phyloP scores from a whole-genome alignment of 2,113 vertebrate species.

The Tetraodon nigroviridis region DNA sequence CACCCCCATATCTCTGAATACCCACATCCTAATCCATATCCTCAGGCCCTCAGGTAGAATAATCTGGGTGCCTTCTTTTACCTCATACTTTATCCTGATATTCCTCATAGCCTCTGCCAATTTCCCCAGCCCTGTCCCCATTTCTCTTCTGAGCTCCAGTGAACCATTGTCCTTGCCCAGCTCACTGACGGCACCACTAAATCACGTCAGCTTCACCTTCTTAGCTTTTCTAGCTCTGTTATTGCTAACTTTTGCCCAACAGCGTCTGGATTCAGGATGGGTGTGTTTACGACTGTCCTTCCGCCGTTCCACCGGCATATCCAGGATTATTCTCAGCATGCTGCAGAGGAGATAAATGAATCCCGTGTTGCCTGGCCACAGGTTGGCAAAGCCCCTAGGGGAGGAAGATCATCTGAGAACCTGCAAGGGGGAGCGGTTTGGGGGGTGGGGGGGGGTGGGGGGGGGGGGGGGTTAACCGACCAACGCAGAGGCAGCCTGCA shows the following conservation, averaged over 20 bases:
- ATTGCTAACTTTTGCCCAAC: slow-evolving; percentile 45
- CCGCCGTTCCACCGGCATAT: slow-evolving; percentile 26
- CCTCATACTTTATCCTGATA: slow-evolving; percentile 44
- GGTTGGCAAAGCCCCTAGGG: slow-evolving; percentile 51
- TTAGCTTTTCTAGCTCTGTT: slow-evolving; percentile 51
- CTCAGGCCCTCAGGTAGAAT: slow-evolving; percentile 35
- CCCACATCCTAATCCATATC: slow-evolving; percentile 48
- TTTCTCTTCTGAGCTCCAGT: slow-evolving; percentile 59
- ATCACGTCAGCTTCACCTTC: slow-evolving; percentile 53
- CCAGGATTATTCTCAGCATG: slow-evolving; percentile 63
- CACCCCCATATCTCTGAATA: background rate
- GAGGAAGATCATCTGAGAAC: slow-evolving; percentile 55
- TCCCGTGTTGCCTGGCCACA: slow-evolving; percentile 55
- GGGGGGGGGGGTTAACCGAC: slow-evolving; percentile 47
- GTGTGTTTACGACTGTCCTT: slow-evolving; percentile 49
- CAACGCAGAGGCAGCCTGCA: slow-evolving; percentile 35
- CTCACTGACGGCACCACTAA: slow-evolving; percentile 57
- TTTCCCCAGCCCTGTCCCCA: slow-evolving; percentile 55
- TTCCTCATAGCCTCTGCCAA: slow-evolving; percentile 49
- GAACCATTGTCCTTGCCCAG: slow-evolving; percentile 63
- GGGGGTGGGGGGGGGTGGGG: slow-evolving; percentile 23
- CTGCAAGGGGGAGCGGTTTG: slow-evolving; percentile 33
- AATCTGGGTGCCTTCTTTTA: slow-evolving; percentile 44
- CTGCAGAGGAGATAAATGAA: slow-evolving; percentile 61
- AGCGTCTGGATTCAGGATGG: slow-evolving; percentile 43